Evolutionary conservation across 2,888 invertebrate species (phyloP).

Genomic region (Thalpophila matura): DNA sequence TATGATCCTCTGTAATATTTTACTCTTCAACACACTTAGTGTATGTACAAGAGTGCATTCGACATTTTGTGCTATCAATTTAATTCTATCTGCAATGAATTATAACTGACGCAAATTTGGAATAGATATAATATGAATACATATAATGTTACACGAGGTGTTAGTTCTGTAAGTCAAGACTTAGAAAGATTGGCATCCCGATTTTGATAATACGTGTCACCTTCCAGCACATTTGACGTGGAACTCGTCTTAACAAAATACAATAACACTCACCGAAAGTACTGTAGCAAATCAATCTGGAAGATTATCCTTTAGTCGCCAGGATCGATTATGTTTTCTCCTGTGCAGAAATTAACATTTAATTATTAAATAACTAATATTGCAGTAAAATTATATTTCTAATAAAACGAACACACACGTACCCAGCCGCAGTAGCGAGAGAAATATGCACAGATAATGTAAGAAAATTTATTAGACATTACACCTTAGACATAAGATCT

Average conservation of each 20-base stretch:
- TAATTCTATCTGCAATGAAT: conserved; percentile 1
- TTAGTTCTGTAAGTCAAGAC: conserved; percentile 11
- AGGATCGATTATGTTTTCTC: conserved; percentile 84
- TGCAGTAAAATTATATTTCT: conserved; percentile 68
- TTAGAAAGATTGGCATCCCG: conserved; percentile 73
- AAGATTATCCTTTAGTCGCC: conserved; percentile 85
- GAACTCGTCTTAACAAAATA: conserved; percentile 82
- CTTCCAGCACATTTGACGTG: conserved; percentile 90
- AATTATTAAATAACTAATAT: conserved; percentile 67
- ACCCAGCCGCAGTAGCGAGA: conserved; percentile 87
- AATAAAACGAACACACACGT: conserved; percentile 76
- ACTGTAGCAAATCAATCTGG: conserved; percentile 89
- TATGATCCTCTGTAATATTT: neutral
- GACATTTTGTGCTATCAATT: conserved; percentile 13
- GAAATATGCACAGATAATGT: conserved; percentile 77
- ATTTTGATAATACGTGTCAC: conserved; percentile 90
- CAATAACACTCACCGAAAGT: conserved; percentile 84
- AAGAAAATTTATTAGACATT: neutral
- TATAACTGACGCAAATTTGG: conserved; percentile 9
- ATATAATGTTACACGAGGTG: neutral
- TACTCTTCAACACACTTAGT: conserved; percentile 4
- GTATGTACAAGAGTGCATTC: conserved; percentile 22
- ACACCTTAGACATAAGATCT: neutral
- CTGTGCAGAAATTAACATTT: conserved; percentile 76
- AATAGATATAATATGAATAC: neutral